phyloP scores from a whole-genome alignment of 2,888 invertebrate species.

The Lamellibrachia satsuma region DNA sequence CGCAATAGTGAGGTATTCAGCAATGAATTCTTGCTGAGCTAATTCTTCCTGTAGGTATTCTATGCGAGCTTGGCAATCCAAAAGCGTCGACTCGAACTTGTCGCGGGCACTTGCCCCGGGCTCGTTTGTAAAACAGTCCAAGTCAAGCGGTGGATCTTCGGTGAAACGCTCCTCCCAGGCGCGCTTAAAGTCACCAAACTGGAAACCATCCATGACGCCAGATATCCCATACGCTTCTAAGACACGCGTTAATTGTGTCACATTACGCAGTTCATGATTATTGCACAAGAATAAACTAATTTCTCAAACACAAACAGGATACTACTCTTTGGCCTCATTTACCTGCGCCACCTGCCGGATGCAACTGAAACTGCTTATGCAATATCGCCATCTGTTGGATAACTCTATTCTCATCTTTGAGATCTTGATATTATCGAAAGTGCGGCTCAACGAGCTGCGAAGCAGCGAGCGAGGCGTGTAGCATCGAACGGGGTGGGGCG shows the following conservation, averaged over 20 bases:
- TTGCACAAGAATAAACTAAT: background rate
- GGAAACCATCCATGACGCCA: background rate
- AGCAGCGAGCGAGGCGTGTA: too few species aligned
- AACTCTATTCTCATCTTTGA: background rate
- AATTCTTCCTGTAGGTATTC: background rate
- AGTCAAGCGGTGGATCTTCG: background rate
- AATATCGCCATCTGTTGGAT: background rate
- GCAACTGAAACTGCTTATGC: background rate
- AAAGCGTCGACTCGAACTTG: background rate
- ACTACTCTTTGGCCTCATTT: background rate
- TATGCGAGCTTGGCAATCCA: background rate
- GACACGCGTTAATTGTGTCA: background rate
- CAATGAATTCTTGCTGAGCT: background rate
- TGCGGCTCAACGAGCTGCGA: background rate
- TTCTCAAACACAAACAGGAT: background rate
- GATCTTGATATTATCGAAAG: background rate
- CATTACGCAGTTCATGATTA: background rate
- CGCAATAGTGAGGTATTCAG: background rate
- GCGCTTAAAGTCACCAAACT: background rate
- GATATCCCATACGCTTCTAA: background rate
- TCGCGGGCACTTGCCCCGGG: background rate
- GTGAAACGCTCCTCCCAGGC: background rate
- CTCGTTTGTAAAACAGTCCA: background rate
- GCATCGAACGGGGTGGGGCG: too few species aligned
- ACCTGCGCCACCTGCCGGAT: background rate